A percentile compares a stretch with the other conserved stretches of the same genome.
Evolutionary conservation across 1,140 invertebrate species (phyloP).

Genomic region (Chrysopa pallens): DNA sequence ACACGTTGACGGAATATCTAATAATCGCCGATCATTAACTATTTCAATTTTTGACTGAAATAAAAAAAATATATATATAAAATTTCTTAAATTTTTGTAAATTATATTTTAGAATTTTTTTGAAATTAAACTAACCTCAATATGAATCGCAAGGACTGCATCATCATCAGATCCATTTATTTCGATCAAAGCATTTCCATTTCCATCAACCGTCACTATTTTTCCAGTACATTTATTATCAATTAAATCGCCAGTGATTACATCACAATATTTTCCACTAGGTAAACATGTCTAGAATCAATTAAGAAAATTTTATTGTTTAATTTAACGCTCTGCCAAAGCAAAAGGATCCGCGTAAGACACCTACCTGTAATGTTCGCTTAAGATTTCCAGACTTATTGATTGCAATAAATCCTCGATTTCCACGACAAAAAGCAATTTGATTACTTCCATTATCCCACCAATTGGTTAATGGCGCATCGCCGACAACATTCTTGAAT

Average conservation of each 20-base stretch:
- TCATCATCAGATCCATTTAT: constrained; percentile 40
- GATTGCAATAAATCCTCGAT: constrained; percentile 54
- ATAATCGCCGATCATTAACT: too few relatives aligned
- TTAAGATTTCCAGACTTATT: constrained; percentile 44
- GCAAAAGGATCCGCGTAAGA: neutral
- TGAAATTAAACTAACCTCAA: constrained; percentile 16
- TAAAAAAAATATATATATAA: too few relatives aligned
- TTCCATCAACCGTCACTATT: constrained; percentile 37
- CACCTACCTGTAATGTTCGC: constrained; percentile 26
- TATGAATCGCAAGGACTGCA: constrained; percentile 62
- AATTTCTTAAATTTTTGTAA: too few relatives aligned
- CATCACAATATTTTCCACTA: constrained; percentile 66
- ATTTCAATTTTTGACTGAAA: too few relatives aligned
- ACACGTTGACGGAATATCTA: too few relatives aligned
- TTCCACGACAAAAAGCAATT: constrained; percentile 56
- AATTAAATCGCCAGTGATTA: constrained; percentile 53
- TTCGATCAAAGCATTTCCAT: constrained; percentile 41
- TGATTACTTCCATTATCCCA: constrained; percentile 57
- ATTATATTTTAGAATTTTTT: too few relatives aligned
- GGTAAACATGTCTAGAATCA: constrained; percentile 43
- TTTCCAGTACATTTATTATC: constrained; percentile 51
- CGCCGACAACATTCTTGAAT: constrained; percentile 44
- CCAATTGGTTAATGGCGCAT: constrained; percentile 38
- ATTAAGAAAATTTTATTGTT: neutral
- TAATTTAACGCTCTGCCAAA: neutral